Percentiles rank a stretch among this genome's conserved stretches.
These are phyloP conservation scores for Lethocerus indicus DNA, from an alignment of 1,140 invertebrate genomes.

Conservation along the genomic window DNA sequence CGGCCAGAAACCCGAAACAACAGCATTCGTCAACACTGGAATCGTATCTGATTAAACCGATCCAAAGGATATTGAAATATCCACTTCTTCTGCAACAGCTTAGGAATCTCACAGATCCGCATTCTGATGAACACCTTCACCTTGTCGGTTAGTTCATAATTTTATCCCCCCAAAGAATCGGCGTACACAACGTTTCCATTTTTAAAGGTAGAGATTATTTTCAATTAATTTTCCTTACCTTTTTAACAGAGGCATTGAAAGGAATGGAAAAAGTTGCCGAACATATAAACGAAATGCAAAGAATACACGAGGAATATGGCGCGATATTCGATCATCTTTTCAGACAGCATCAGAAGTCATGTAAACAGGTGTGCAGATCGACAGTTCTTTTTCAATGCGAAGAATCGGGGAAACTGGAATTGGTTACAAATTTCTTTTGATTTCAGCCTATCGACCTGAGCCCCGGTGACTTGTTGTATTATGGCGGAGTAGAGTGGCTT, in stretches of 20 bases:
- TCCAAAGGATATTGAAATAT: conserved; percentile 96
- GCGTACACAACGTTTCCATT: neutral
- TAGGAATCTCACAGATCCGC: conserved; percentile 78
- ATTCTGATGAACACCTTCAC: conserved; percentile 85
- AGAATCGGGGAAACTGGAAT: too few species aligned
- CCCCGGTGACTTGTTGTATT: conserved; percentile 90
- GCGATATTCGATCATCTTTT: conserved; percentile 93
- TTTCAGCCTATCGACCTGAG: conserved; percentile 73
- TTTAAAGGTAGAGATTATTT: conserved; percentile 1
- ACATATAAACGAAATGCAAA: conserved; percentile 99
- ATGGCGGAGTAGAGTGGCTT: conserved; percentile 93
- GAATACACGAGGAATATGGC: conserved; percentile 98
- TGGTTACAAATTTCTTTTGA: too few species aligned
- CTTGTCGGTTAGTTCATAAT: conserved; percentile 49
- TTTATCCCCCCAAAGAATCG: neutral
- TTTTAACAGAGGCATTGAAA: conserved; percentile 62
- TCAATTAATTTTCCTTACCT: neutral
- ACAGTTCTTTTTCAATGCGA: too few species aligned
- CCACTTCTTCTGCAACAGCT: conserved; percentile 89
- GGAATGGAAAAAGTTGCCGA: conserved; percentile 99
- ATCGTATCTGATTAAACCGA: conserved; percentile 97
- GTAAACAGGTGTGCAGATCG: conserved; percentile 82
- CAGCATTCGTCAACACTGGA: conserved; percentile 93
- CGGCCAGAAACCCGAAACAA: conserved; percentile 81
- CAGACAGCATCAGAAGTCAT: conserved; percentile 85